phyloP scores from a whole-genome alignment of 2,113 vertebrate species.

The Orientallactaga bullata region DNA sequence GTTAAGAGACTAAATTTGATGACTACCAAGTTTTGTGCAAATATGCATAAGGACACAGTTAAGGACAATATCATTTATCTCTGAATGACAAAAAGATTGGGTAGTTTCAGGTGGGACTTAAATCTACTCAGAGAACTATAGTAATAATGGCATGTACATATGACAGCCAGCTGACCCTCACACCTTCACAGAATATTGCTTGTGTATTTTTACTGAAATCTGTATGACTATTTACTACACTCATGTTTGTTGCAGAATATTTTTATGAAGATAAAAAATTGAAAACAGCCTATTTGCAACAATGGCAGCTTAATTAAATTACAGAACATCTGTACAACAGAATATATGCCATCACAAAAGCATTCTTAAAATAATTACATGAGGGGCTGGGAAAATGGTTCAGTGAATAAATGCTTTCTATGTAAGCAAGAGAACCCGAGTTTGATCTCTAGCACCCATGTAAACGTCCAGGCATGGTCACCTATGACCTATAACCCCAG shows the following conservation, averaged over 20 bases:
- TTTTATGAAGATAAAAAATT: not conserved
- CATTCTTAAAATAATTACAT: not conserved
- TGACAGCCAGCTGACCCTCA: not conserved
- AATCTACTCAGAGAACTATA: not conserved
- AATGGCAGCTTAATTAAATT: constrained; percentile 18
- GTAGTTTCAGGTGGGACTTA: not conserved
- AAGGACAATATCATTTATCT: not conserved
- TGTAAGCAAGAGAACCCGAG: too few species aligned
- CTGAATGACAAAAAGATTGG: not conserved
- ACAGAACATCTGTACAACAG: not conserved
- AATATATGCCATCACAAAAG: not conserved
- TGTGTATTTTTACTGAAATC: not conserved
- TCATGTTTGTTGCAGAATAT: not conserved
- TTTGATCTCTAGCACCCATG: too few species aligned
- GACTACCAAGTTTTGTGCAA: not conserved
- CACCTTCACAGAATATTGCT: not conserved
- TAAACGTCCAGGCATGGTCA: too few species aligned
- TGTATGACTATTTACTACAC: not conserved
- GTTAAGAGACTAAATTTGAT: not conserved
- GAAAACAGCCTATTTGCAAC: not conserved
- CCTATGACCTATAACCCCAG: too few species aligned
- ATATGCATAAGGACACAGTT: not conserved
- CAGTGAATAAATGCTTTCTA: too few species aligned
- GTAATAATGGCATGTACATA: not conserved
- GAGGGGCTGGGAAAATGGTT: too few species aligned